Conservation (phyloP, 2,797 vertebrate genomes). For the Ficedula albicollis region DNA sequence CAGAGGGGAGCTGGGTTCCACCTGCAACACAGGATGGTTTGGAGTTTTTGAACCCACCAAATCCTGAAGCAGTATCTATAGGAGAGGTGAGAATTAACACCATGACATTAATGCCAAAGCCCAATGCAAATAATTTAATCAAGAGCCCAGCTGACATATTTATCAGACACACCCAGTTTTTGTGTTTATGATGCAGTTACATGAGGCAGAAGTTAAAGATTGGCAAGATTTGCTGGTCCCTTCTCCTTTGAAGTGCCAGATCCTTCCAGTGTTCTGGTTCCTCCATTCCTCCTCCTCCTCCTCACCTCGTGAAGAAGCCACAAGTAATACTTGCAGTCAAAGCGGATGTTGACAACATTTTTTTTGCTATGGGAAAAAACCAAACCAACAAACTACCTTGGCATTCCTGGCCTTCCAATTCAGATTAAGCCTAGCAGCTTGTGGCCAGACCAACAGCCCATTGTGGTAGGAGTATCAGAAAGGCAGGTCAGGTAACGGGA, state of each 20-base stretch:
- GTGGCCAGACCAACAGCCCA: not conserved
- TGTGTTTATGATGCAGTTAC: not conserved
- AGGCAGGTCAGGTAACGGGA: slow-evolving; percentile 55
- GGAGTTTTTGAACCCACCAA: not conserved
- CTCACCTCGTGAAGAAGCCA: not conserved
- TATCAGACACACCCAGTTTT: not conserved
- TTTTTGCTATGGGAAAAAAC: not conserved
- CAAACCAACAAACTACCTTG: not conserved
- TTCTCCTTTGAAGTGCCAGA: not conserved
- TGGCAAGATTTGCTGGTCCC: not conserved
- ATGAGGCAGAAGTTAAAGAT: slow-evolving; percentile 3
- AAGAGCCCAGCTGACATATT: not conserved
- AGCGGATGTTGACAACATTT: not conserved
- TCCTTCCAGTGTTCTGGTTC: not conserved
- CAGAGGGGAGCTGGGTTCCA: not conserved
- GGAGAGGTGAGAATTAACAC: not conserved
- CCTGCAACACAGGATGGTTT: not conserved
- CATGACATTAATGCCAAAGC: not conserved
- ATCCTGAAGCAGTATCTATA: not conserved
- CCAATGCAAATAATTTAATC: not conserved
- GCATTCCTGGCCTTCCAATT: not conserved
- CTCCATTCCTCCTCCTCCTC: not conserved
- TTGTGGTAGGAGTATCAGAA: not conserved
- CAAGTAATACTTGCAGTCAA: not conserved
- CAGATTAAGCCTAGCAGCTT: not conserved